A percentile compares a stretch with the other conserved stretches of the same genome.
Conservation (phyloP, 1,140 invertebrate species). For the Rhopalosiphum maidis region DNA sequence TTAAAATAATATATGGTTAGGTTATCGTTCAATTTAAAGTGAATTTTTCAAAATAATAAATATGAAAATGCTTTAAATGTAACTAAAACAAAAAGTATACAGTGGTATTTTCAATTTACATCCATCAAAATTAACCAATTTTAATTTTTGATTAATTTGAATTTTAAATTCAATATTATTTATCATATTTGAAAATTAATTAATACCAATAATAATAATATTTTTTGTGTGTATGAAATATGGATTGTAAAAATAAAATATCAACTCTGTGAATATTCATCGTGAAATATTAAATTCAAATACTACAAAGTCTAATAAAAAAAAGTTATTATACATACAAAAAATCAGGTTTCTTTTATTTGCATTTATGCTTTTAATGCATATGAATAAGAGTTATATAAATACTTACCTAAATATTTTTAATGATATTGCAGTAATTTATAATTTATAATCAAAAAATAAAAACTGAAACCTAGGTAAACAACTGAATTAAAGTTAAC, state of each 20-base stretch:
- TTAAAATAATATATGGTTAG: too few relatives aligned
- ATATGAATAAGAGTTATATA: neutral
- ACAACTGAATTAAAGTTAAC: conserved; percentile 6
- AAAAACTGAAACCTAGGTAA: neutral
- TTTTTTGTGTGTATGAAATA: neutral
- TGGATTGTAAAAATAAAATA: neutral
- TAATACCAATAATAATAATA: neutral
- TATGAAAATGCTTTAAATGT: neutral
- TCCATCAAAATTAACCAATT: neutral
- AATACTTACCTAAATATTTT: conserved; percentile 16
- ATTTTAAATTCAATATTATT: neutral
- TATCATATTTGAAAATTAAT: neutral
- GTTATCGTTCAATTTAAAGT: neutral
- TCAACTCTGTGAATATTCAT: neutral
- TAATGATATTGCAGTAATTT: neutral
- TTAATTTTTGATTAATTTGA: neutral
- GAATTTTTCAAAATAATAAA: neutral
- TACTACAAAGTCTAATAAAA: neutral
- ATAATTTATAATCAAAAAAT: conserved; percentile 11
- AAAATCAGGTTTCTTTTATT: neutral
- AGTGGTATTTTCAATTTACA: neutral
- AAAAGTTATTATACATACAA: neutral
- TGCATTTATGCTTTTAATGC: neutral
- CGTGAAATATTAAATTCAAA: neutral
- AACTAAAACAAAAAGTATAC: neutral